Percentiles rank a stretch among this genome's conserved stretches.
Evolutionary conservation across 1,140 invertebrate genomes (phyloP).

Genomic region (Sinonovacula constricta): DNA sequence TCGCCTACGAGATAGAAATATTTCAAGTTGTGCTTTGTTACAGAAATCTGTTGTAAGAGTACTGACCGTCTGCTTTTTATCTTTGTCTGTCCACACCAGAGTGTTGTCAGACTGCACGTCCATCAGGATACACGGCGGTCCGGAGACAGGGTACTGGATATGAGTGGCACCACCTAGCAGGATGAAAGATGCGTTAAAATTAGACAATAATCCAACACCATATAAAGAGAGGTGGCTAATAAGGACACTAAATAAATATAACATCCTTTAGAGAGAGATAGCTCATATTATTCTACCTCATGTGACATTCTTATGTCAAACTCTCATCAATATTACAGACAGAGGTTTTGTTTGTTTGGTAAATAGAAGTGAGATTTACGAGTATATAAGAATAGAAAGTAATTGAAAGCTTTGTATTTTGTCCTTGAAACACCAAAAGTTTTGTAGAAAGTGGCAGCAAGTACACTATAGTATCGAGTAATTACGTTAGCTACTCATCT

Average conservation of each 20-base stretch:
- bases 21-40: too few species aligned
- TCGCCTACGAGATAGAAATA: too few species aligned
- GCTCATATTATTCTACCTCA: background rate
- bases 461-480: too few species aligned
- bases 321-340: constrained; percentile 2
- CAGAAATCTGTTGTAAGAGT: background rate
- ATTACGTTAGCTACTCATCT: too few species aligned
- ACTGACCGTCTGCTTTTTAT: constrained; percentile 11
- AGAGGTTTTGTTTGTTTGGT: too few species aligned
- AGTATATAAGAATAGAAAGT: too few species aligned
- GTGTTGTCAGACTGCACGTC: constrained; percentile 6
- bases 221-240: background rate
- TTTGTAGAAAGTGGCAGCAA: too few species aligned
- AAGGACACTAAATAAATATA: too few species aligned
- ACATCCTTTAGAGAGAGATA: background rate
- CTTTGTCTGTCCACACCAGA: constrained; percentile 6
- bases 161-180: constrained; percentile 10
- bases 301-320: background rate
- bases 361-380: too few species aligned
- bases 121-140: constrained; percentile 16
- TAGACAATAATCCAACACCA: background rate
- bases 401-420: too few species aligned
- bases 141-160: constrained; percentile 1
- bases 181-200: background rate
- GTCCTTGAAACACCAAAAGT: too few species aligned